Percentiles rank a stretch among this genome's conserved stretches.
phyloP scores from a whole-genome alignment of 2,113 vertebrate species.

The Sprattus sprattus region DNA sequence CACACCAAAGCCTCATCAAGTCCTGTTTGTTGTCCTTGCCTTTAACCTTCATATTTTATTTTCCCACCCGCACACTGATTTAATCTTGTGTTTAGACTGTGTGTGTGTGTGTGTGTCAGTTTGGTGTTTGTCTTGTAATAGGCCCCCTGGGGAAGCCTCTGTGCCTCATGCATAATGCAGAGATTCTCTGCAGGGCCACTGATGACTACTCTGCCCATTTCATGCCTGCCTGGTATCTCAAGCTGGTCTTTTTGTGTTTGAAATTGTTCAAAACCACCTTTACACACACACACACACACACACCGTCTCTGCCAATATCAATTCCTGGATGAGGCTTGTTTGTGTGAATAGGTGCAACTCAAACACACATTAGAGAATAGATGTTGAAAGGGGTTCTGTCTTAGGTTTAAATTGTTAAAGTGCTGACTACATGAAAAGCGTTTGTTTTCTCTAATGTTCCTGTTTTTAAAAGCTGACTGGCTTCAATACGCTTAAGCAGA shows the following conservation, averaged over 20 bases:
- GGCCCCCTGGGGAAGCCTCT: neutral
- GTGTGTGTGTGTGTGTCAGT: neutral
- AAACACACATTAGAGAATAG: neutral
- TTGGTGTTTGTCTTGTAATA: neutral
- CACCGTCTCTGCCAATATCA: neutral
- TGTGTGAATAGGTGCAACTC: neutral
- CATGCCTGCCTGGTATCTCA: neutral
- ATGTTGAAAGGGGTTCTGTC: neutral
- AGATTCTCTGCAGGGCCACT: neutral
- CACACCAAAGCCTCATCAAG: neutral
- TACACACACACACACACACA: neutral
- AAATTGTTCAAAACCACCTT: neutral
- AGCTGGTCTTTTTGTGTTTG: neutral
- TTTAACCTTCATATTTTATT: slow-evolving; percentile 1
- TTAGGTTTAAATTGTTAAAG: neutral
- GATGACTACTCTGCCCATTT: neutral
- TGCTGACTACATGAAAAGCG: neutral
- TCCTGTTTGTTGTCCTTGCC: neutral
- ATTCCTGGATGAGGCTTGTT: neutral
- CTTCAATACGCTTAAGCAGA: neutral
- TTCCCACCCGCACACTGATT: neutral
- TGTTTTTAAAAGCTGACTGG: neutral
- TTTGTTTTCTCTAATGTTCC: neutral
- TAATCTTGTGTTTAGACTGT: neutral
- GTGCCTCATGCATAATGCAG: neutral